Evolutionary conservation across 1,140 invertebrate species (phyloP).

Genomic region (Lepidurus packardi): DNA sequence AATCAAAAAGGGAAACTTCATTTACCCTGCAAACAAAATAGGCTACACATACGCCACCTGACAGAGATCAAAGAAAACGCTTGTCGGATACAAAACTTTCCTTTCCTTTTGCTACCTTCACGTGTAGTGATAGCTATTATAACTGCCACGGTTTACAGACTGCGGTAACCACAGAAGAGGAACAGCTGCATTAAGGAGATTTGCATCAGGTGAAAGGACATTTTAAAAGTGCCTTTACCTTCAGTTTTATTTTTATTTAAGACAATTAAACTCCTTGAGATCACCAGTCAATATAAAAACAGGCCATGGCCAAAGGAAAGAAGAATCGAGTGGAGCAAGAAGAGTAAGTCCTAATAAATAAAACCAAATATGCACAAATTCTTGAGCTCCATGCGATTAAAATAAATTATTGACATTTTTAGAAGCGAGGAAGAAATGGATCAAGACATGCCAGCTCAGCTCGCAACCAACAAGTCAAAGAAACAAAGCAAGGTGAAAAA

Average conservation of each 20-base stretch:
- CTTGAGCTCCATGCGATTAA: neutral
- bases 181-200: neutral
- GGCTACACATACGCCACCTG: no score
- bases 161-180: neutral
- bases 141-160: neutral
- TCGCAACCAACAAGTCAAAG: neutral
- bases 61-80: no score
- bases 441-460: neutral
- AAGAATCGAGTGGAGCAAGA: constrained; percentile 18
- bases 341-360: neutral
- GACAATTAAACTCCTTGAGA: neutral
- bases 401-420: neutral
- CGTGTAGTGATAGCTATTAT: neutral
- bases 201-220: neutral
- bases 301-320: constrained; percentile 3
- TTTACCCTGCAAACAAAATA: no score
- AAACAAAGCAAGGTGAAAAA: neutral
- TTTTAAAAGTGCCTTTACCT: neutral
- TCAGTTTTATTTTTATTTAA: neutral
- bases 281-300: neutral
- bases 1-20: no score
- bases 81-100: neutral
- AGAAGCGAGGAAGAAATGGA: constrained; percentile 19
- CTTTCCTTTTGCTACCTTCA: neutral
- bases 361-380: neutral